Base-by-base conservation (phyloP, 2,797 vertebrate genomes). In the Eremophila alpestris region DNA sequence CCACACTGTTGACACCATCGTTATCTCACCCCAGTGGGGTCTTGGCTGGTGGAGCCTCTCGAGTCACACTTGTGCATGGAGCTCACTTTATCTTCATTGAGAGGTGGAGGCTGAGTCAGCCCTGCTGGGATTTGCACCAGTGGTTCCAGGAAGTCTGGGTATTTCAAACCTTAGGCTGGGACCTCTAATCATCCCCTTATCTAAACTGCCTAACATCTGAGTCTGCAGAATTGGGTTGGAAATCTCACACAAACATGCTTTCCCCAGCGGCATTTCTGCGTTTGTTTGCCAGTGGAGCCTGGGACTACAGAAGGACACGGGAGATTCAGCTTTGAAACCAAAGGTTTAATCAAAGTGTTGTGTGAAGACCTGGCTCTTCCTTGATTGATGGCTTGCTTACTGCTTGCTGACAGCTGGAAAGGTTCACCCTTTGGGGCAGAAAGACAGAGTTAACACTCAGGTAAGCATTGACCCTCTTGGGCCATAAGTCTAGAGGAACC, bases 71-170 rank as follows among this genome's bases (percentile, higher is more conserved):
- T 77, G 46, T 76, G n/a, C 87, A 67, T 54, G 75, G 92, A 93
- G 56, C 62, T 94, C 71, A n/a, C 74, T 95, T 97, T 95, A 96
- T 95, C 95, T 96, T 71, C 81, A 30, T 91, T 2, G 4, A 43
- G 82, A 91, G 78, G 89, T 84, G 88, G 41, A 94, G 73, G 70
- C 93, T 93, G 93, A 96, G 87, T 93, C 97, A 96, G 70, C 80
- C 64, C 87, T 95, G 80, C 85, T 93, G 89, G 91, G 96, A 91
- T 97, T 96, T 94, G 90, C 88, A 93, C 95, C 69, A 51, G 80
- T 73, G 95, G 95, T 97, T 96, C 95, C 95, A 97, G 91, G 95
- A 97, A 96, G 96, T 97, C 95, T 96, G 95, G 67, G 93, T 95
- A 95, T 96, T 97, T 97, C 94, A 87, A 95, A 96, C 93, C 92